Percentiles rank a stretch among this genome's conserved stretches.
Evolutionary conservation across 2,797 vertebrate species (phyloP).

Genomic region (Phalanger gymnotis): DNA sequence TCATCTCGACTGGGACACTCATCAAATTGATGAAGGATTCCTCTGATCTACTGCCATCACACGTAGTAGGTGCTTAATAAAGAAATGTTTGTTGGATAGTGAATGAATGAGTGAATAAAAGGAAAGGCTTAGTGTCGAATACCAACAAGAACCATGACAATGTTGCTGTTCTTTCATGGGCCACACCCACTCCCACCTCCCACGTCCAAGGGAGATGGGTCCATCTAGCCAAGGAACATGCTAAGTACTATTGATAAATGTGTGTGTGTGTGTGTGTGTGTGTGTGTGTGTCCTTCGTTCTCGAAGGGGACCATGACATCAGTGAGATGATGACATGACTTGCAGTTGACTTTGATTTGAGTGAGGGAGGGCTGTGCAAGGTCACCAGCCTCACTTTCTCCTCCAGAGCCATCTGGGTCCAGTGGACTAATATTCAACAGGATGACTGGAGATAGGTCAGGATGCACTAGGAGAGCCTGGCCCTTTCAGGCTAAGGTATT

Average conservation of each 20-base stretch:
- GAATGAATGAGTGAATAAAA: not conserved
- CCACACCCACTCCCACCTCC: not conserved
- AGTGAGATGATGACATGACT: too few relatives aligned
- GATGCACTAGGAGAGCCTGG: too few relatives aligned
- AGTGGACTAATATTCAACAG: too few relatives aligned
- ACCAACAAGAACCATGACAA: not conserved
- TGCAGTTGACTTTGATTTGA: too few relatives aligned
- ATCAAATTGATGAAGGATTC: not conserved
- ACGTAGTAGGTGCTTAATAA: not conserved
- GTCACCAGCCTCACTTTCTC: too few relatives aligned
- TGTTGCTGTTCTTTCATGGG: not conserved
- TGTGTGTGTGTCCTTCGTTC: too few relatives aligned
- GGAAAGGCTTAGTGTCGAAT: not conserved
- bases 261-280: too few relatives aligned
- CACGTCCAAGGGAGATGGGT: not conserved
- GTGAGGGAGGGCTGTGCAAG: too few relatives aligned
- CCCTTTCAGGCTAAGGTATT: too few relatives aligned
- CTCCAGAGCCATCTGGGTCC: too few relatives aligned
- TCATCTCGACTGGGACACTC: fast-evolving
- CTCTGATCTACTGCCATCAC: not conserved
- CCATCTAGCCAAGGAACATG: not conserved
- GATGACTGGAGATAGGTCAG: too few relatives aligned
- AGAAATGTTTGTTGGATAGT: not conserved
- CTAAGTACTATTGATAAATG: not conserved
- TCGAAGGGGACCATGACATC: too few relatives aligned